A percentile compares a stretch with the other conserved stretches of the same genome.
Evolutionary conservation across 2,888 invertebrate genomes (phyloP).

Genomic region (Netelia inedita): DNA sequence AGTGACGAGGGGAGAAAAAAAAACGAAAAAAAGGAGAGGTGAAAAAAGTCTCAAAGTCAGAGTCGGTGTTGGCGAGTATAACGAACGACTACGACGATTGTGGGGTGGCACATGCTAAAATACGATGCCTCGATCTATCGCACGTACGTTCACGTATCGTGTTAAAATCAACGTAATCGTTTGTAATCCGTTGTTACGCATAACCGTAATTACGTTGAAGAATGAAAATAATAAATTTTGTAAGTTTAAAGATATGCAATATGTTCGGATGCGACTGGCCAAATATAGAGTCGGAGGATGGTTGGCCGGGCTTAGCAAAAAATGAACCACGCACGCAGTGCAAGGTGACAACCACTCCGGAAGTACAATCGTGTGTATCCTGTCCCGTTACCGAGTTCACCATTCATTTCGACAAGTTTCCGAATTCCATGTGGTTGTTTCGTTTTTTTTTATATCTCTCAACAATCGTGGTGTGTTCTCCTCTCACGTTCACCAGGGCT

Average conservation of each 20-base stretch:
- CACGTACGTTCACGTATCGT: conserved; percentile 72
- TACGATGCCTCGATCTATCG: conserved; percentile 63
- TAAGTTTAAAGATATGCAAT: conserved; percentile 81
- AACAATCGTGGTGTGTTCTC: conserved; percentile 64
- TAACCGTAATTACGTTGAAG: neutral
- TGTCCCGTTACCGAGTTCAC: conserved; percentile 80
- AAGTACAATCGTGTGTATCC: conserved; percentile 78
- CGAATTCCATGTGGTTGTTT: conserved; percentile 86
- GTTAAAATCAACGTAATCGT: conserved; percentile 1
- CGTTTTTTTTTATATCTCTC: conserved; percentile 61
- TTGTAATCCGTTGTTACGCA: conserved; percentile 62
- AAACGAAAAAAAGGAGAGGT: conserved; percentile 25
- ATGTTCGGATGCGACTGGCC: conserved; percentile 84
- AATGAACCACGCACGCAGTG: conserved; percentile 76
- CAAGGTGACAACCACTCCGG: conserved; percentile 79
- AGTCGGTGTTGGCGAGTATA: conserved; percentile 14
- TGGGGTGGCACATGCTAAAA: conserved; percentile 62
- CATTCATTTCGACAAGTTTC: conserved; percentile 82
- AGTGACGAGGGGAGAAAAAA: neutral
- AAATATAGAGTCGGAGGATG: conserved; percentile 83
- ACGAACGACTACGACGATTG: neutral
- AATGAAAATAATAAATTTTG: conserved; percentile 75
- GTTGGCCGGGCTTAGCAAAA: conserved; percentile 80
- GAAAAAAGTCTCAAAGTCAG: conserved; percentile 39
- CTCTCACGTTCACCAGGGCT: conserved; percentile 73